These are phyloP conservation scores for Sesia bembeciformis DNA, from an alignment of 2,888 invertebrate species.

Conservation along the genomic window DNA sequence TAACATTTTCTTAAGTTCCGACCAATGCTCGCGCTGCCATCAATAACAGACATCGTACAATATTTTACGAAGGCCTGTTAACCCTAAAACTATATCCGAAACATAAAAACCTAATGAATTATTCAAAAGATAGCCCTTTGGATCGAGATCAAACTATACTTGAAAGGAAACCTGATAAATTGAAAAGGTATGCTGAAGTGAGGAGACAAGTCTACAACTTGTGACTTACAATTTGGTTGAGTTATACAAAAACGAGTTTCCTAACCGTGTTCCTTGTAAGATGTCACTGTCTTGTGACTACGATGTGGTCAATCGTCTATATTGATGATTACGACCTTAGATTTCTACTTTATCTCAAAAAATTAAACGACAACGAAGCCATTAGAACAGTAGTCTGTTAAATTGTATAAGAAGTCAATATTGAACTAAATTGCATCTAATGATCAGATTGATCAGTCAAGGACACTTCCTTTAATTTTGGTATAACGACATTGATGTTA, in stretches of 20 bases:
- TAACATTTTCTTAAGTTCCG: no score
- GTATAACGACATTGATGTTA: no score
- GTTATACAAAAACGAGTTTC: slow-evolving; percentile 13
- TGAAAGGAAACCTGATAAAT: slow-evolving; percentile 6
- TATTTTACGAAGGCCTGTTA: slow-evolving; percentile 12
- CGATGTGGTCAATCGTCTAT: background rate
- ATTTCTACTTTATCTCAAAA: background rate
- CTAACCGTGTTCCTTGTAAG: slow-evolving; percentile 17
- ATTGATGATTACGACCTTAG: slow-evolving; percentile 7
- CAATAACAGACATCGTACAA: background rate
- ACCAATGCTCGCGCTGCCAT: background rate
- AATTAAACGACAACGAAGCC: no score
- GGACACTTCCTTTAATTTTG: no score
- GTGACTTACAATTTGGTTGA: slow-evolving; percentile 5
- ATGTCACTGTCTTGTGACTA: slow-evolving; percentile 3
- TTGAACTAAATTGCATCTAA: no score
- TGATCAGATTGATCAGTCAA: no score
- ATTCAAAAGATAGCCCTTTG: slow-evolving; percentile 18
- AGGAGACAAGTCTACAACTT: background rate
- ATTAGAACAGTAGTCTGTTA: no score
- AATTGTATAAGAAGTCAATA: no score
- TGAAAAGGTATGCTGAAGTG: slow-evolving; percentile 1
- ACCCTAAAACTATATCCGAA: slow-evolving; percentile 20
- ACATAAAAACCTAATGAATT: slow-evolving; percentile 19
- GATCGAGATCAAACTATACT: slow-evolving; percentile 11